Conservation (phyloP, 92 coral and sea anemone species). For the Actinernus sp. region DNA sequence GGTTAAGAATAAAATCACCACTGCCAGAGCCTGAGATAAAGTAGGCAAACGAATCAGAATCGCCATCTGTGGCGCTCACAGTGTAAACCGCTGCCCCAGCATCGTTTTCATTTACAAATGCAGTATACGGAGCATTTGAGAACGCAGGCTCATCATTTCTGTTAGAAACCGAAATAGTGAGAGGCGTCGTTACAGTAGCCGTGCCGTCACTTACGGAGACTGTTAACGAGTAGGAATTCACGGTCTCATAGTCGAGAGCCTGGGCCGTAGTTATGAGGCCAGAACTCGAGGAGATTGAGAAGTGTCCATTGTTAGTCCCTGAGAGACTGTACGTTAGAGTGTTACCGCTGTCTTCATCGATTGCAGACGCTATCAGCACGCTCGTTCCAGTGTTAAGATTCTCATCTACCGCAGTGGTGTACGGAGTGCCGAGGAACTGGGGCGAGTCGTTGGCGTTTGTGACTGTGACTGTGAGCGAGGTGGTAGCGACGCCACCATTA, state of each 20-base stretch:
- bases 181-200: conserved; percentile 23
- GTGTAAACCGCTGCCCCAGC: conserved; percentile 63
- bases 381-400: conserved; percentile 54
- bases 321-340: conserved; percentile 66
- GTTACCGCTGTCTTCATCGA: conserved; percentile 70
- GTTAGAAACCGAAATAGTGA: conserved; percentile 39
- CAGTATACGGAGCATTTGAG: conserved; percentile 52
- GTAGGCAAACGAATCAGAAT: conserved; percentile 46
- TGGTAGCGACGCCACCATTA: conserved; percentile 55
- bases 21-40: conserved; percentile 52
- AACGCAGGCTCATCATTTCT: conserved; percentile 60
- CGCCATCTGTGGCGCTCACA: conserved; percentile 66
- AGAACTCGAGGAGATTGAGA: conserved; percentile 51
- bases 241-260: conserved; percentile 49
- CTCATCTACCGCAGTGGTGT: conserved; percentile 64
- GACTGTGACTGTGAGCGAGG: conserved; percentile 51
- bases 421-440: conserved; percentile 64
- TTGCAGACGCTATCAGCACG: conserved; percentile 60
- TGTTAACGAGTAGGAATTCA: conserved; percentile 54
- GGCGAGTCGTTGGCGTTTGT: conserved; percentile 79
- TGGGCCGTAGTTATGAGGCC: conserved; percentile 66
- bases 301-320: conserved; percentile 56
- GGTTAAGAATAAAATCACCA: conserved; percentile 61
- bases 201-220: conserved; percentile 59
- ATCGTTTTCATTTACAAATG: conserved; percentile 52